A percentile compares a stretch with the other conserved stretches of the same genome.
Evolutionary conservation across 2,888 invertebrate genomes (phyloP).

Genomic region (Pseudococcus longispinus): DNA sequence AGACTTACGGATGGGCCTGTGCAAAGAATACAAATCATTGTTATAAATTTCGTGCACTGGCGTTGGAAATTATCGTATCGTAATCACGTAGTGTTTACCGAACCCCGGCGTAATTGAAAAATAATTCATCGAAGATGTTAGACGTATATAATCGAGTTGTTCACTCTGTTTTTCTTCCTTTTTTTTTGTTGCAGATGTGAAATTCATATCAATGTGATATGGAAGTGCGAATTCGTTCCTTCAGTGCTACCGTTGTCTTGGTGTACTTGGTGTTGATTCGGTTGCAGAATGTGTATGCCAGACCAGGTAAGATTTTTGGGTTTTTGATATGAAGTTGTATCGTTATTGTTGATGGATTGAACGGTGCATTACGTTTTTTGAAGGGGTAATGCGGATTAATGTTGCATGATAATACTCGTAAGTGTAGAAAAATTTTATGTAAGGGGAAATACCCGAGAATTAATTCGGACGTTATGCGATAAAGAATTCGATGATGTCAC

Average conservation of each 20-base stretch:
- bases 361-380: background rate
- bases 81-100: conserved; percentile 5
- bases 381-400: too few relatives aligned
- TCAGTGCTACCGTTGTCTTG: conserved; percentile 11
- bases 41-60: background rate
- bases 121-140: conserved; percentile 3
- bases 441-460: too few relatives aligned
- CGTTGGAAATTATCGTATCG: background rate
- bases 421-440: too few relatives aligned
- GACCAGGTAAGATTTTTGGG: background rate
- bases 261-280: background rate
- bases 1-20: background rate
- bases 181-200: conserved; percentile 46
- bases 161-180: background rate
- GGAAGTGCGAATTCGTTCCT: conserved; percentile 53
- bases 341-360: too few relatives aligned
- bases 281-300: background rate
- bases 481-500: too few relatives aligned
- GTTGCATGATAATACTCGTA: too few relatives aligned
- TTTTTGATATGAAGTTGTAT: background rate
- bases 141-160: background rate
- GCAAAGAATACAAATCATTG: conserved; percentile 15
- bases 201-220: conserved; percentile 53
- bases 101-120: background rate
- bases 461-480: too few relatives aligned